These are phyloP conservation scores for Takifugu bimaculatus DNA, from an alignment of 2,113 vertebrate species.

Conservation along the genomic window DNA sequence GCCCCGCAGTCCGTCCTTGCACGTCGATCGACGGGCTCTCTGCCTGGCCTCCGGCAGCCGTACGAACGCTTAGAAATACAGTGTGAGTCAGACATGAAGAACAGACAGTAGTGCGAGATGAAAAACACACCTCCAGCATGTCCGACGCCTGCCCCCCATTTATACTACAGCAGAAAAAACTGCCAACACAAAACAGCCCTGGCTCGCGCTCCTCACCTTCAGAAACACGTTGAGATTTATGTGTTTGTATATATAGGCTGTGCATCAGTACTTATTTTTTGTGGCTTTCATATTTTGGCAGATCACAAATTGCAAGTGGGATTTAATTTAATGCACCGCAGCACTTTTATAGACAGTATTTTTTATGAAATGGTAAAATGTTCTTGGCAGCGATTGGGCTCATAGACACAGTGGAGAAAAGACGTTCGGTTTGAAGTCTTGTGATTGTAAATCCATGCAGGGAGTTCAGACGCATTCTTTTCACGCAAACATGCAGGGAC, in stretches of 20 bases:
- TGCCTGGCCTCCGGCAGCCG: slow-evolving; percentile 29
- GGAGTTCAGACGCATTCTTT: background rate
- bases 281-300: background rate
- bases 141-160: background rate
- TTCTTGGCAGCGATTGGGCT: background rate
- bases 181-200: too few relatives aligned
- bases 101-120: slow-evolving; percentile 14
- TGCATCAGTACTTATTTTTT: background rate
- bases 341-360: background rate
- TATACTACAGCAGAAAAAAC: too few relatives aligned
- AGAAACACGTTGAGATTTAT: too few relatives aligned
- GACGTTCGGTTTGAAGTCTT: background rate
- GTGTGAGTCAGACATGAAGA: slow-evolving; percentile 47
- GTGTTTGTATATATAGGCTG: background rate
- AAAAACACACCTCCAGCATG: slow-evolving; percentile 24
- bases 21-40: slow-evolving; percentile 6
- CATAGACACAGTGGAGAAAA: background rate
- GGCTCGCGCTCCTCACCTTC: too few relatives aligned
- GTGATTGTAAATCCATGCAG: background rate
- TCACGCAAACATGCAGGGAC: too few relatives aligned
- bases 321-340: background rate
- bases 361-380: slow-evolving; percentile 3
- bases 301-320: slow-evolving; percentile 6
- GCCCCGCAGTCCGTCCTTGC: slow-evolving; percentile 21
- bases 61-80: slow-evolving; percentile 26